Evolutionary conservation across 2,888 invertebrate genomes (phyloP), one percentile per base, ranked within the genome.

Genomic region (Drosophila nigricruria): DNA sequence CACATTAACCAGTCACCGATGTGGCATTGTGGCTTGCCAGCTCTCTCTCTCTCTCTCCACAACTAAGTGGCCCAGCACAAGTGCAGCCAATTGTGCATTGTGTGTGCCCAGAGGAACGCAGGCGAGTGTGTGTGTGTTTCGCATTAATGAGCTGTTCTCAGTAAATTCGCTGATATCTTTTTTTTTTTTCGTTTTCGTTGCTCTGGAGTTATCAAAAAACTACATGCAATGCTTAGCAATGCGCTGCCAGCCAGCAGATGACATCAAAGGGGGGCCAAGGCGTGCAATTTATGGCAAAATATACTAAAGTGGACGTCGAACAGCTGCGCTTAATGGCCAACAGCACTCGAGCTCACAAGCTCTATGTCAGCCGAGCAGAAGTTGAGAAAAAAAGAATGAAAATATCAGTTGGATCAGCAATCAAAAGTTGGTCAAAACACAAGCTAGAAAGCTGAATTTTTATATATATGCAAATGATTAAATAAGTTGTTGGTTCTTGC

Each of bases 71-170:
- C 61, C 67, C 30, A 34, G 36, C 67, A 74, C 67, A 88, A 85
- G 75, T 85, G 88, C 73, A 79, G 72, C 43, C 72, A 85, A 85
- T 77, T 75, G 79, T 67, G 68, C 62, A 65, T 53, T 73, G 68
- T 66, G 53, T 57, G 49, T 59, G 14, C 52, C 38, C 34, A 32
- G 57, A 43, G 49, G 45, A 27, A 40, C 12, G 53, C 60, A 40
- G 38, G 49, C 23, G 57, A n/a, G 30, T 14, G 47, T 67, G 30
- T 12, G 47, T 64, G 64, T 53, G 59, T 49, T 49, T 45, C 70
- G 75, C 77, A 77, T 77, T 89, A 89, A 89, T 89, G 79, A 89
- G 77, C 65, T 77, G 58, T 54, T 54, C 62, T 45, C 58, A 64
- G 64, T 32, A 57, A 70, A 73, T 82, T 70, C 56, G 68, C 62